Conservation (phyloP, 2,797 vertebrate species). For the Phylloscopus collybita region DNA sequence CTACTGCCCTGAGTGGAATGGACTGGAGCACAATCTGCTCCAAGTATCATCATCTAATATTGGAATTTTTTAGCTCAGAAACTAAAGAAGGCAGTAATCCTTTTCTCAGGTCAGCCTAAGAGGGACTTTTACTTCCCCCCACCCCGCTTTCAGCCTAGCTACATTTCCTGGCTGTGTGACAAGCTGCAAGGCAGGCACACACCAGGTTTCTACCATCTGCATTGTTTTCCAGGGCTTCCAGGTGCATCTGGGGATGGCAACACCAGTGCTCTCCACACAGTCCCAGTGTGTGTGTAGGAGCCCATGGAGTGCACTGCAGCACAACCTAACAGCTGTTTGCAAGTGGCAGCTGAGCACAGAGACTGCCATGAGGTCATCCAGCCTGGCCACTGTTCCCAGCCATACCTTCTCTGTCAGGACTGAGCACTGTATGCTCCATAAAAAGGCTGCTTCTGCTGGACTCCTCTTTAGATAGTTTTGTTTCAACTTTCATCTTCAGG, state of each 20-base stretch:
- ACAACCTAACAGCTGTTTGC: background rate
- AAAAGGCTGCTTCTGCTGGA: background rate
- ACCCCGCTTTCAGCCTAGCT: background rate
- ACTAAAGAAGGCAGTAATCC: background rate
- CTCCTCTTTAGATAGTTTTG: background rate
- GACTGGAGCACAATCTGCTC: background rate
- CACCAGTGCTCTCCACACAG: background rate
- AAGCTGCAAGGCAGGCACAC: background rate
- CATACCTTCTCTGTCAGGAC: background rate
- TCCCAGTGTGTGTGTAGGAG: background rate
- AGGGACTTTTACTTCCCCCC: background rate
- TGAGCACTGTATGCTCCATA: background rate
- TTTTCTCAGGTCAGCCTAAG: background rate
- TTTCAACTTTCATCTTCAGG: background rate
- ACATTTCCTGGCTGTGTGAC: background rate
- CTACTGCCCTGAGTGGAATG: background rate
- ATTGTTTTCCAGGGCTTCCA: background rate
- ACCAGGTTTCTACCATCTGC: background rate
- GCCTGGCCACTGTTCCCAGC: background rate
- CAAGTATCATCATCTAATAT: background rate
- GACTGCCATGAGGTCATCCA: background rate
- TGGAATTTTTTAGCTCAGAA: background rate
- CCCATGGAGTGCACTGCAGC: background rate
- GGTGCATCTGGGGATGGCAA: accelerated
- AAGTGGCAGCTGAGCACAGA: background rate